A percentile compares a stretch with the other conserved stretches of the same genome.
Evolutionary conservation across 2,888 invertebrate species (phyloP).

Genomic region (Trissolcus japonicus): DNA sequence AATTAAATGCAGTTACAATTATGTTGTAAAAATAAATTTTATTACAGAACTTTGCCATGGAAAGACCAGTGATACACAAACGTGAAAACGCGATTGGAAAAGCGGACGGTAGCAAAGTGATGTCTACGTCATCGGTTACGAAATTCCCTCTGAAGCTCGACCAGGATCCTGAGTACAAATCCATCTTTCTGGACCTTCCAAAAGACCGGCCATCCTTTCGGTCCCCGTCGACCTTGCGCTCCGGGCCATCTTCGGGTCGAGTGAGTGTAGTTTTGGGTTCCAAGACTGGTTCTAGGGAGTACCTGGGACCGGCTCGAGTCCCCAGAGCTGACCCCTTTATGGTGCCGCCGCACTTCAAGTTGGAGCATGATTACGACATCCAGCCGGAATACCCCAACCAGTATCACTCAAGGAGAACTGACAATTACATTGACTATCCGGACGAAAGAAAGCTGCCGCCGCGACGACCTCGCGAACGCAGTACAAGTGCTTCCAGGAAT

Average conservation of each 20-base stretch:
- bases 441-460: conserved; percentile 60
- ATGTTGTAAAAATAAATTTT: neutral
- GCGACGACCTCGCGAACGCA: conserved; percentile 65
- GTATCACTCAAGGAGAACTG: conserved; percentile 63
- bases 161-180: conserved; percentile 75
- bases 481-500: conserved; percentile 66
- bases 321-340: conserved; percentile 68
- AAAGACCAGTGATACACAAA: conserved; percentile 74
- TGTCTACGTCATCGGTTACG: conserved; percentile 57
- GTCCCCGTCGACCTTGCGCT: conserved; percentile 64
- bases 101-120: conserved; percentile 71
- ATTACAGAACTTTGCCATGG: conserved; percentile 76
- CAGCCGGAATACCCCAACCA: conserved; percentile 77
- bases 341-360: conserved; percentile 71
- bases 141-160: conserved; percentile 71
- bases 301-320: conserved; percentile 63
- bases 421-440: conserved; percentile 31
- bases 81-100: conserved; percentile 73
- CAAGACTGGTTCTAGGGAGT: conserved; percentile 26
- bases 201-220: conserved; percentile 65
- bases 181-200: conserved; percentile 66
- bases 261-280: conserved; percentile 46
- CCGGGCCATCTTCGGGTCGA: conserved; percentile 57
- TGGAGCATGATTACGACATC: conserved; percentile 74
- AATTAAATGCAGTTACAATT: neutral